These are phyloP conservation scores for Thymelicus acteon DNA, from an alignment of 2,888 invertebrate species.

Conservation along the genomic window DNA sequence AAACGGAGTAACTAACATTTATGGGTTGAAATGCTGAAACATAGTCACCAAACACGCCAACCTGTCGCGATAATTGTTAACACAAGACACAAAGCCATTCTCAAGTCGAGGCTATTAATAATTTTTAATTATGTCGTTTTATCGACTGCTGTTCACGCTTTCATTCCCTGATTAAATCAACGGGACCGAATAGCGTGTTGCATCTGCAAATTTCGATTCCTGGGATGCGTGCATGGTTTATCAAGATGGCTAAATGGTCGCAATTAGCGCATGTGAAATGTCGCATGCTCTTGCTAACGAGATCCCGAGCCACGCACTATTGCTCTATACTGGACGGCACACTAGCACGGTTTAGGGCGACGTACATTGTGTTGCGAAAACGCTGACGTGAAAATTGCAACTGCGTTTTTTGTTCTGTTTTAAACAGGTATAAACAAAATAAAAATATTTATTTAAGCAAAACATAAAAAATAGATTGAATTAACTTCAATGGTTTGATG, in stretches of 20 bases:
- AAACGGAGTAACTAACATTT: too few species aligned
- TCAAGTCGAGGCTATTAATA: constrained; percentile 22
- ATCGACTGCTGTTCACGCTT: constrained; percentile 18
- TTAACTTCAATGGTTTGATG: too few species aligned
- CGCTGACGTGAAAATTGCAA: not conserved
- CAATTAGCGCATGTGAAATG: constrained; percentile 84
- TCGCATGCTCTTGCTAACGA: constrained; percentile 83
- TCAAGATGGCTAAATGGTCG: constrained; percentile 82
- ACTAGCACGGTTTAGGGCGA: constrained; percentile 44
- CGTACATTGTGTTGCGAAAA: constrained; percentile 31
- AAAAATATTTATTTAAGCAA: too few species aligned
- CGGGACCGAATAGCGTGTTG: constrained; percentile 43
- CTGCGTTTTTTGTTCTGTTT: too few species aligned
- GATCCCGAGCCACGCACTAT: constrained; percentile 67
- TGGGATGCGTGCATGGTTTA: constrained; percentile 67
- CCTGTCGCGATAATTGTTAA: not conserved
- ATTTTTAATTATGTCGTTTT: constrained; percentile 37
- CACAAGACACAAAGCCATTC: not conserved
- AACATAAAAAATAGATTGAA: too few species aligned
- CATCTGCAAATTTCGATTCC: constrained; percentile 59
- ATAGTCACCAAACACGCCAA: too few species aligned
- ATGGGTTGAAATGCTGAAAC: too few species aligned
- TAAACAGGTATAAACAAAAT: too few species aligned
- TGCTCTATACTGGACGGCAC: constrained; percentile 44
- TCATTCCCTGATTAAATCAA: constrained; percentile 27